Base-by-base conservation (phyloP, 2,113 vertebrate species). In the Pungitius pungitius region DNA sequence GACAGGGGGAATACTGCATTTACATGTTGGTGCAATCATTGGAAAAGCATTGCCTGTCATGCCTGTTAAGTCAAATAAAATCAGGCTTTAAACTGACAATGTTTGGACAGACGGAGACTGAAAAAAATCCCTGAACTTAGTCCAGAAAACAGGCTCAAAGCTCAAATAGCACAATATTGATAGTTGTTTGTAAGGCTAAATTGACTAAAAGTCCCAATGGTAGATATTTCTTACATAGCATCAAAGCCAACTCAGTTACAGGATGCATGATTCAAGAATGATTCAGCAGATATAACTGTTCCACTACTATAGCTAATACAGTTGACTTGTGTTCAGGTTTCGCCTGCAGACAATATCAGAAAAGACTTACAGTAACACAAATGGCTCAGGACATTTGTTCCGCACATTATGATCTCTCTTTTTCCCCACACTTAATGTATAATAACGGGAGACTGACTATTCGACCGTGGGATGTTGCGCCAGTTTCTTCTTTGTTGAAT, bases 201-300 rank as follows among this genome's bases (percentile, higher is more conserved):
- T 22, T 66, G 57, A 77, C 30, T 70, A 61, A 69, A 70, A 27
- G 22, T 58, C 57, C 51, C 42, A 43, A 74, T 65, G 35, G 39
- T 56, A 71, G 33, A 61, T 17, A 47, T 55, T 71, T 47, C 65
- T 49, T 42, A 63, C 35, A 60, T 8, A 37, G 45, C 63, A 65
- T 75, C 63, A 12, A 80, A 81, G 57, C 26, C 33, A 35, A 22
- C 8, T 33, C 42, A 67, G 49, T 69, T 63, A 26, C 30, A 59
- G 57, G 61, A 37, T 24, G 54, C 76, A 30, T n/a, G 40, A 80
- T 58, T 68, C 40, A 26, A 62, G 12, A 62, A 37, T 59, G 43
- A 45, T 43, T 9, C 20, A 56, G 49, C 20, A 52, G 69, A 65
- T 55, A 45, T 69, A 52, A 52, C 30, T 13, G 22, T 49, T 17